Conservation (phyloP, 2,113 vertebrate species). For the Trichechus manatus region DNA sequence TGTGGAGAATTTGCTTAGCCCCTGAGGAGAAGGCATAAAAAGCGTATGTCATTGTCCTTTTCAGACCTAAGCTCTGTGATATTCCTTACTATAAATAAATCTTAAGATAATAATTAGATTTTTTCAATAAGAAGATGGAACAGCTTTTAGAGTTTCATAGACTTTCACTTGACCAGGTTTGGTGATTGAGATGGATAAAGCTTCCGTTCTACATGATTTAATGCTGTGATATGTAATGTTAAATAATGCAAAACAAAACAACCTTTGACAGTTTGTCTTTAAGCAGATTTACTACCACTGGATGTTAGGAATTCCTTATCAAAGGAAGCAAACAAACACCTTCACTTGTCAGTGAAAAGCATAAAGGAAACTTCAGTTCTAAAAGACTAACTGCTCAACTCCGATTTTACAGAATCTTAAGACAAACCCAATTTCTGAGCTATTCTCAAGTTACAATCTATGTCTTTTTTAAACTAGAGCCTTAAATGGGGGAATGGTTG, state of each 20-base stretch:
- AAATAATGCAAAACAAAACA: slow-evolving; percentile 54
- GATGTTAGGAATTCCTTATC: background rate
- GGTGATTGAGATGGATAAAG: background rate
- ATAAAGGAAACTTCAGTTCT: background rate
- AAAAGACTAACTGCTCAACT: background rate
- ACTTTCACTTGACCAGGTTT: background rate
- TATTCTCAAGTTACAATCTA: slow-evolving; percentile 3
- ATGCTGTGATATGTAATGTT: background rate
- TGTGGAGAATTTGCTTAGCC: background rate
- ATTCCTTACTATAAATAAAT: slow-evolving; percentile 38
- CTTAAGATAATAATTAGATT: background rate
- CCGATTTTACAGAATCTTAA: background rate
- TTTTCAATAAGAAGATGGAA: slow-evolving; percentile 7
- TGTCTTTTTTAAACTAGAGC: slow-evolving; percentile 57
- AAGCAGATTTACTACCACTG: background rate
- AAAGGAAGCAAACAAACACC: background rate
- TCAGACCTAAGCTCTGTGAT: background rate
- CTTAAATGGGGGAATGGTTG: slow-evolving; percentile 47
- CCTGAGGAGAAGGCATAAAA: background rate
- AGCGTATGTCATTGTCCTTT: background rate
- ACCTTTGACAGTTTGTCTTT: background rate
- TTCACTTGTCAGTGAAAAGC: background rate
- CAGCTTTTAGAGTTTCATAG: slow-evolving; percentile 38
- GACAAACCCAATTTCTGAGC: background rate
- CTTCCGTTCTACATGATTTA: slow-evolving; percentile 37